A percentile compares a stretch with the other conserved stretches of the same genome.
Conservation (phyloP, 2,113 vertebrate genomes). For the Beaufortia kweichowensis region DNA sequence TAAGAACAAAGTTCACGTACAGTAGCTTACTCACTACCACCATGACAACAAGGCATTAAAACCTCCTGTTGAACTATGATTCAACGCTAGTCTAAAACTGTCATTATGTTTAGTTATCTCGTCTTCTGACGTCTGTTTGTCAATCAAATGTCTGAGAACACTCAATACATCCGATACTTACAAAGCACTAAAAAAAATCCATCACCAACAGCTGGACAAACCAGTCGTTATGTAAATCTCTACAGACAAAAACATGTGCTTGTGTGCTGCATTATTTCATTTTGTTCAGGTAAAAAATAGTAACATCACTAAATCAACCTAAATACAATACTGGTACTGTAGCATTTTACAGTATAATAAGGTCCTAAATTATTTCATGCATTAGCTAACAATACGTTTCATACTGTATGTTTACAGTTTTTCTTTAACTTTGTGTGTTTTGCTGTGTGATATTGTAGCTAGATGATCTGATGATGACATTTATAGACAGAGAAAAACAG, state of each 20-base stretch:
- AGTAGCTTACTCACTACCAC: background rate
- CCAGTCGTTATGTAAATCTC: background rate
- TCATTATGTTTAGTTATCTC: background rate
- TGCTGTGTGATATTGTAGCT: background rate
- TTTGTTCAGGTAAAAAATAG: no score
- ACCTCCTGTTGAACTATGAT: conserved; percentile 9
- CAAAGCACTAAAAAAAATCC: background rate
- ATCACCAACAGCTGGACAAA: background rate
- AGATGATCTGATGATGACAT: background rate
- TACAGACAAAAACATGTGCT: background rate
- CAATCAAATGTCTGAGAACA: background rate
- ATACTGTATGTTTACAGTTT: no score
- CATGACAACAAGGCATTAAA: conserved; percentile 17
- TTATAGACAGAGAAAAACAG: conserved; percentile 3
- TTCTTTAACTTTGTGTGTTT: background rate
- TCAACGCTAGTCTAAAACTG: background rate
- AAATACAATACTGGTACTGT: background rate
- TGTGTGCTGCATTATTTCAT: no score
- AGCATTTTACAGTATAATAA: no score
- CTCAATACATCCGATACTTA: background rate
- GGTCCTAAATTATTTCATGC: no score
- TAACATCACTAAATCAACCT: background rate
- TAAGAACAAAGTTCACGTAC: conserved; percentile 36
- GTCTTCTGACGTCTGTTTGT: background rate
- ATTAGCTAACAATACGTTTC: no score